Base-by-base conservation (phyloP, 2,888 invertebrate genomes). In the Orthonychiurus folsomi region DNA sequence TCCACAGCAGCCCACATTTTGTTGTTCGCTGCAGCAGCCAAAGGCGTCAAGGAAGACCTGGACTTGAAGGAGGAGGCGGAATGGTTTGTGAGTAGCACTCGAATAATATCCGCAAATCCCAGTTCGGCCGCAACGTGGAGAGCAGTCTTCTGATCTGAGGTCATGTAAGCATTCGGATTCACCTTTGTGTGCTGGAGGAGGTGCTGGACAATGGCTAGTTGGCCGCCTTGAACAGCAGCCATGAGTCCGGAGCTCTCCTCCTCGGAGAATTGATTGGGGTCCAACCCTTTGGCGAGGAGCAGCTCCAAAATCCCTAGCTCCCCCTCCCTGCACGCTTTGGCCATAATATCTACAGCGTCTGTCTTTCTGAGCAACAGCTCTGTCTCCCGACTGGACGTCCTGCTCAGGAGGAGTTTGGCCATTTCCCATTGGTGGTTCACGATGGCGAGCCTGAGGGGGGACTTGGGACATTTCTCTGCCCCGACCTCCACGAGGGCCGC, bases 351-450 rank as follows among this genome's bases (percentile, higher is more conserved):
- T n/a, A 12, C 15, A 48, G 48, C n/a, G 15, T n/a, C 48, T 15
- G 12, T n/a, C 15, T n/a, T n/a, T 48, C 15, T n/a, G 48, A 48
- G 12, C 48, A 48, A n/a, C 15, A 12, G 48, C 48, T n/a, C 15
- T 15, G n/a, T 48, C 48, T 12, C 12, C 15, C n/a, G 15, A n/a
- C 12, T n/a, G 48, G 48, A n/a, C 15, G n/a, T 12, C 48, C 15
- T n/a, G 48, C n/a, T n/a, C 48, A 48, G 48, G n/a, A 48, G 48
- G 15, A n/a, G 12, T 12, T 48, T 15, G 15, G 48, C 48, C 12
- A n/a, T n/a, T 12, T 48, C 48, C 48, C 48, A 48, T n/a, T 48
- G 15, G 48, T 48, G 48, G 48, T 48, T 48, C 48, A 48, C 48
- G 48, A 48, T n/a, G 48, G 48, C 48, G 48, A 48, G 48, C 15